Conservation (phyloP, 2,888 invertebrate species). For the Lamproptera curius region DNA sequence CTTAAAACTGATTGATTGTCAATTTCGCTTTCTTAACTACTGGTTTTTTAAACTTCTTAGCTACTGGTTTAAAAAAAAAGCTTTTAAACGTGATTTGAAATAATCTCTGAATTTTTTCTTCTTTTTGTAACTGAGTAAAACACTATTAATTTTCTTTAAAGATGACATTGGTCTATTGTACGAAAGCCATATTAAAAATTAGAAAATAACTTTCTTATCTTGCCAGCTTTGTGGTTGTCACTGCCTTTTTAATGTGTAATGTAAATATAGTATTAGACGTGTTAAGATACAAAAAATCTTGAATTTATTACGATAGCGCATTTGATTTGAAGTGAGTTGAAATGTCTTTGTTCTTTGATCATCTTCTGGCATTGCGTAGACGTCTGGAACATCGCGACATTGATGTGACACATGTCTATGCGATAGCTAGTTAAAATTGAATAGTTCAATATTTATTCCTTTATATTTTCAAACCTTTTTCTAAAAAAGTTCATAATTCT, state of each 20-base stretch:
- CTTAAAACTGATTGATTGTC: no score
- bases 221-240: constrained; percentile 74
- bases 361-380: constrained; percentile 56
- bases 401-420: constrained; percentile 76
- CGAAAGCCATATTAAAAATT: constrained; percentile 75
- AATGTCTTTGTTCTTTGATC: neutral
- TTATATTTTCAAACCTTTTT: neutral
- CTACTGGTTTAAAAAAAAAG: no score
- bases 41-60: no score
- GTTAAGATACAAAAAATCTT: constrained; percentile 17
- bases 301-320: constrained; percentile 2
- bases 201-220: constrained; percentile 72
- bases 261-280: constrained; percentile 60
- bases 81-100: no score
- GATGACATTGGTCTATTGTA: constrained; percentile 35
- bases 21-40: no score
- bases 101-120: no score
- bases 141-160: constrained; percentile 2
- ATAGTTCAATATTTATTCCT: constrained; percentile 23
- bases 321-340: constrained; percentile 1
- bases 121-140: no score
- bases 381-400: constrained; percentile 69
- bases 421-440: constrained; percentile 41
- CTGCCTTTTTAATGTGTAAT: constrained; percentile 62
- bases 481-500: constrained; percentile 19